A percentile compares a stretch with the other conserved stretches of the same genome.
Conservation (phyloP, 2,888 invertebrate genomes). For the Chaetoderma sp. region DNA sequence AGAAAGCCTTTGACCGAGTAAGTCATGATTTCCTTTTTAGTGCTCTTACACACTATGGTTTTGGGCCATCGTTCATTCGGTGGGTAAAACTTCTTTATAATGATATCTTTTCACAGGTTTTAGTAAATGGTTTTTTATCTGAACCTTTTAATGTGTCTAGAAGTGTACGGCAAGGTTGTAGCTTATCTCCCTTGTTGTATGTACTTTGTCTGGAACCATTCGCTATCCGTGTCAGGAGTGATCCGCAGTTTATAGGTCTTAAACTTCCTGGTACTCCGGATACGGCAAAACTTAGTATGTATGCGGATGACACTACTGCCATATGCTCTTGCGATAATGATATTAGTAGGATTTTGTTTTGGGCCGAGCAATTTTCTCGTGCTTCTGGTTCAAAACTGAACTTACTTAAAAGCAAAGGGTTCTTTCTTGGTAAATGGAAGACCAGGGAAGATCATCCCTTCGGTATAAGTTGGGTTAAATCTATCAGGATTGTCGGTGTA, state of each 20-base stretch:
- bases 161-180: slow-evolving; percentile 21
- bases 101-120: neutral
- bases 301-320: slow-evolving; percentile 21
- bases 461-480: slow-evolving; percentile 23
- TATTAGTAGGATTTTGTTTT: slow-evolving; percentile 2
- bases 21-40: slow-evolving; percentile 37
- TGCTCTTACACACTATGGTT: slow-evolving; percentile 33
- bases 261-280: slow-evolving; percentile 14
- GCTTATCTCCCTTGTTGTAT: slow-evolving; percentile 9
- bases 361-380: slow-evolving; percentile 5
- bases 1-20: slow-evolving; percentile 44
- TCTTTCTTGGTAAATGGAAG: slow-evolving; percentile 39
- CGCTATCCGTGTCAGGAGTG: neutral
- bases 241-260: slow-evolving; percentile 20
- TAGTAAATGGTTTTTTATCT: slow-evolving; percentile 7
- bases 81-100: slow-evolving; percentile 40
- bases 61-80: slow-evolving; percentile 33
- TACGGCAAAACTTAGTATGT: slow-evolving; percentile 10
- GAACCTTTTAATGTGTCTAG: slow-evolving; percentile 6
- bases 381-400: slow-evolving; percentile 32
- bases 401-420: slow-evolving; percentile 31
- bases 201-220: slow-evolving; percentile 16
- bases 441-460: slow-evolving; percentile 35
- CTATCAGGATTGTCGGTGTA: neutral
- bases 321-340: slow-evolving; percentile 12